Base-by-base conservation (phyloP, 2,797 vertebrate species). In the Uromys caudimaculatus region DNA sequence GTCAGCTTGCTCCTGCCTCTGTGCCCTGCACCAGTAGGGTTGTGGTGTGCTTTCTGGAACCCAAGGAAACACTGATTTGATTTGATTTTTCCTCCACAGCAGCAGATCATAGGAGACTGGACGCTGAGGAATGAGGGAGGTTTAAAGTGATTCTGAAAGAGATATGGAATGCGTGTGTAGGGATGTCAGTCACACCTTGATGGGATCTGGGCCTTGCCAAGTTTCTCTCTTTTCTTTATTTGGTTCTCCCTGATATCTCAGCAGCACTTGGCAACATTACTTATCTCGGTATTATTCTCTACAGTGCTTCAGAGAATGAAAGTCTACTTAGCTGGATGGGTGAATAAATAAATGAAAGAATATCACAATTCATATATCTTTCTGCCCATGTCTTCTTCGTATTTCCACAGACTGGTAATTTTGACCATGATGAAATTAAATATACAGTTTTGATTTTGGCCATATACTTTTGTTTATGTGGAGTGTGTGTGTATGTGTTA, bases 51-150 rank as follows among this genome's bases (percentile, higher is more conserved):
- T 87, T 92, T 86, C 82, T 64, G 41, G 69, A 27, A 38, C 38
- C 75, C 56, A 73, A 90, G 69, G 85, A 87, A 71, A 54, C 35
- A 44, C 58, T n/a, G 7, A 71, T 95, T 96, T 91, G 44, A 47
- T 67, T 50, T 50, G 32, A 54, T 35, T 75, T 83, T 89, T 87
- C 58, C 54, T 95, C 38, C 60, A 56, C 13, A 83, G 88, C 76
- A 83, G 62, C 35, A 93, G 93, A 89, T 89, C 58, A 44, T 76
- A 71, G 35, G 52, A 76, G 38, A 95, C 54, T 56, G 50, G 71
- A 52, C 17, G 38, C 29, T 96, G 47, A 38, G 86, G 13, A 64
- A 52, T 73, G 67, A 93, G 77, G 79, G 81, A 64, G 69, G 81
- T 78, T 41, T 90, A 83, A 79, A 96, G 81, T 90, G 76, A 75